These are phyloP conservation scores for Diabrotica undecimpunctata DNA, from an alignment of 1,140 invertebrate genomes.

Conservation along the genomic window DNA sequence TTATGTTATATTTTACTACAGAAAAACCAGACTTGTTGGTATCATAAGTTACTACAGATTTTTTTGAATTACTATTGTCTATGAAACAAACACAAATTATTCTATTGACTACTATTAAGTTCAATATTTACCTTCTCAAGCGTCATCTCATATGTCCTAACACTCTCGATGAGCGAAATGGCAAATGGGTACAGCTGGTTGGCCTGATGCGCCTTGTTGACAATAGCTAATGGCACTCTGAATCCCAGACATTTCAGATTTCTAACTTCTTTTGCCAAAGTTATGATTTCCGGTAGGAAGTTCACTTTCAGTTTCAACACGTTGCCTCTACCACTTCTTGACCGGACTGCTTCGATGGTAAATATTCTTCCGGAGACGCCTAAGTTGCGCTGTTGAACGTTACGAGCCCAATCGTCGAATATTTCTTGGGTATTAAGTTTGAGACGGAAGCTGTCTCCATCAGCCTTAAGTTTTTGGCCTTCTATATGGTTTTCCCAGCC, in stretches of 20 bases:
- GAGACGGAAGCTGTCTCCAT: conserved; percentile 94
- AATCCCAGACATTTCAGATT: conserved; percentile 97
- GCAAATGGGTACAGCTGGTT: conserved; percentile 99
- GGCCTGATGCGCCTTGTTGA: conserved; percentile 98
- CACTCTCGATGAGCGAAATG: conserved; percentile 96
- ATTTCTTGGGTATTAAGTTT: conserved; percentile 96
- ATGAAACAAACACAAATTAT: too few relatives aligned
- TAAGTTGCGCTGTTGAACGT: conserved; percentile 91
- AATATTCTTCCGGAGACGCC: conserved; percentile 93
- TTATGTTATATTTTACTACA: too few relatives aligned
- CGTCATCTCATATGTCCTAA: conserved; percentile 93
- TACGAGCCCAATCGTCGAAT: conserved; percentile 96
- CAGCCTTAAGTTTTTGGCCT: conserved; percentile 95
- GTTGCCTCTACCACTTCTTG: conserved; percentile 79
- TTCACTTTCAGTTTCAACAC: conserved; percentile 93
- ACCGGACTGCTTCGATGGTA: conserved; percentile 83
- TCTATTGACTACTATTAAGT: too few relatives aligned
- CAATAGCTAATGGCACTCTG: conserved; percentile 93
- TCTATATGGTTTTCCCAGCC: conserved; percentile 99
- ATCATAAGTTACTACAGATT: too few relatives aligned
- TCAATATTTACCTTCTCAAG: conserved; percentile 80
- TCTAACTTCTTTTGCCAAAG: conserved; percentile 95
- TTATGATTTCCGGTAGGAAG: conserved; percentile 97
- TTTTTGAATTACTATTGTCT: too few relatives aligned
- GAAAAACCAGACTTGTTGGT: too few relatives aligned